These are phyloP conservation scores for Sebastolobus alascanus DNA, from an alignment of 2,797 vertebrate genomes.

Conservation along the genomic window DNA sequence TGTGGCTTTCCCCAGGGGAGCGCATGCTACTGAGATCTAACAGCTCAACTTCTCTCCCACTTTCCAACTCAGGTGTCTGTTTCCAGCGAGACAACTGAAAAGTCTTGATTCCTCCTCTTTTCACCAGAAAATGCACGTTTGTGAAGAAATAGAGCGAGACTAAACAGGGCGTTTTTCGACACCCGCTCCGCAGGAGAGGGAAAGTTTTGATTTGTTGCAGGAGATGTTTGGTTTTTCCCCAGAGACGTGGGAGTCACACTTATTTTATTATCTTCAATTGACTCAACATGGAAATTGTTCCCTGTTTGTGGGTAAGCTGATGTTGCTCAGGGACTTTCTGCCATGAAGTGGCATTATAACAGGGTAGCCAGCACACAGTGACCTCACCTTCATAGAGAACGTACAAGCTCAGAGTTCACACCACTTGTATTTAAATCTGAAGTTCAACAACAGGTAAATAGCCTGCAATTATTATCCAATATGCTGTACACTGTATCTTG, in stretches of 20 bases:
- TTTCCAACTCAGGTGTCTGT: slow-evolving; percentile 83
- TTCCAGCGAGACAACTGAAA: slow-evolving; percentile 81
- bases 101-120: slow-evolving; percentile 80
- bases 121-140: slow-evolving; percentile 81
- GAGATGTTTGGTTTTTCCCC: slow-evolving; percentile 79
- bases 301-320: slow-evolving; percentile 47
- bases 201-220: slow-evolving; percentile 82
- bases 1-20: slow-evolving; percentile 75
- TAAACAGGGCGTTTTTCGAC: slow-evolving; percentile 83
- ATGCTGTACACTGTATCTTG: not conserved
- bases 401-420: not conserved
- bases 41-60: slow-evolving; percentile 82
- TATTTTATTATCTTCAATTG: slow-evolving; percentile 74
- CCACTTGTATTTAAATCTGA: not conserved
- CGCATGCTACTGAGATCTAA: slow-evolving; percentile 80
- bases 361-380: not conserved
- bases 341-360: slow-evolving; percentile 7
- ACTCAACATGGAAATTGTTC: slow-evolving; percentile 55
- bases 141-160: slow-evolving; percentile 83
- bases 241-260: slow-evolving; percentile 75
- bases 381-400: slow-evolving; percentile 5
- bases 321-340: slow-evolving; percentile 44
- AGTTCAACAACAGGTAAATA: not conserved
- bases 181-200: slow-evolving; percentile 60
- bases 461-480: not conserved